Conservation (phyloP, 1,140 invertebrate genomes). For the Drosophila pectinifera region DNA sequence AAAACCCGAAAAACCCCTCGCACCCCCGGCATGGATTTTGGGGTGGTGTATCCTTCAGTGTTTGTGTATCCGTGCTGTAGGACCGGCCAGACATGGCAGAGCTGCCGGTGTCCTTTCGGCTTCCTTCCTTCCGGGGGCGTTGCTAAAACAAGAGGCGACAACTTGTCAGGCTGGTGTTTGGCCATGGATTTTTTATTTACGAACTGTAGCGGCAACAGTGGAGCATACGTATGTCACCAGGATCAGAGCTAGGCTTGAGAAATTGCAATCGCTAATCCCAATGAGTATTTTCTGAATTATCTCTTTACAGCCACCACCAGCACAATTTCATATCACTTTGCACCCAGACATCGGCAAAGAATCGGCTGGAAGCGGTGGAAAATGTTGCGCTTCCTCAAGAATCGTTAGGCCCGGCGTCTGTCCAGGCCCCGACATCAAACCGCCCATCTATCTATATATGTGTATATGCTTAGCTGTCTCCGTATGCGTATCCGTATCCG, state of each 20-base stretch:
- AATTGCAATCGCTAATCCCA: constrained; percentile 48
- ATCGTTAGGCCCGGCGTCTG: constrained; percentile 58
- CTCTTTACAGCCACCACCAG: constrained; percentile 58
- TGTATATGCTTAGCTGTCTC: constrained; percentile 36
- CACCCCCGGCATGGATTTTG: constrained; percentile 10
- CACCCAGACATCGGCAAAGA: constrained; percentile 46
- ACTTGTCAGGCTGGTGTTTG: constrained; percentile 53
- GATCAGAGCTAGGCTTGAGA: constrained; percentile 31
- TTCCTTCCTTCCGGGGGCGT: constrained; percentile 20
- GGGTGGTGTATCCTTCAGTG: neutral
- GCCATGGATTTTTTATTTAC: constrained; percentile 37
- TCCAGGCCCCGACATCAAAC: constrained; percentile 38
- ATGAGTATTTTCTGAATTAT: constrained; percentile 46
- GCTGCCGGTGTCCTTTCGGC: constrained; percentile 28
- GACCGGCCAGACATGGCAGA: constrained; percentile 28
- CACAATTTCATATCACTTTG: constrained; percentile 65
- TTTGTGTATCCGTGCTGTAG: constrained; percentile 22
- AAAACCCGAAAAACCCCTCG: constrained; percentile 3
- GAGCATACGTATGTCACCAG: constrained; percentile 61
- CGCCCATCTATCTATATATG: constrained; percentile 54
- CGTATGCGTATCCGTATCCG: constrained; percentile 25
- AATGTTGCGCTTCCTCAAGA: constrained; percentile 78
- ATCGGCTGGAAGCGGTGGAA: constrained; percentile 39
- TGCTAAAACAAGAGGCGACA: constrained; percentile 62
- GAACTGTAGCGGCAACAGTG: constrained; percentile 47